Evolutionary conservation across 2,888 invertebrate genomes (phyloP).

Genomic region (Branchellion lobata): DNA sequence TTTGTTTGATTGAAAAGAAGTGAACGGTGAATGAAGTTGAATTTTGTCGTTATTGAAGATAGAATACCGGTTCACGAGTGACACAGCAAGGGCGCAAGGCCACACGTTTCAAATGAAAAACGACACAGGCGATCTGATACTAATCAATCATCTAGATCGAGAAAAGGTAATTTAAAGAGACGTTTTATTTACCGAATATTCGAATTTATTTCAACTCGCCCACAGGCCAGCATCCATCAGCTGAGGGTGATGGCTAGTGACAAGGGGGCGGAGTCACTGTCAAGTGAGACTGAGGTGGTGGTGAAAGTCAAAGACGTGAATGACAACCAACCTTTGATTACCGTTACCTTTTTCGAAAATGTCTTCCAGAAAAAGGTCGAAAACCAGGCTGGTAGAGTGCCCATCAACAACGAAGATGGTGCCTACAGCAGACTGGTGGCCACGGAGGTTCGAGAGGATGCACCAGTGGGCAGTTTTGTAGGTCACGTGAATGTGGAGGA

Average conservation of each 20-base stretch:
- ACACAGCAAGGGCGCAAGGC: constrained; percentile 18
- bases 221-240: constrained; percentile 39
- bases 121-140: constrained; percentile 18
- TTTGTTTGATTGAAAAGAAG: too few species aligned
- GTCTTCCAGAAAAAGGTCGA: constrained; percentile 1
- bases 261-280: constrained; percentile 48
- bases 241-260: constrained; percentile 48
- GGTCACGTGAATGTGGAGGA: constrained; percentile 49
- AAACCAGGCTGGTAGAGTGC: not conserved
- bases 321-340: constrained; percentile 50
- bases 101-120: constrained; percentile 15
- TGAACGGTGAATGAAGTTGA: not conserved
- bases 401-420: not conserved
- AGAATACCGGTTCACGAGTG: constrained; percentile 33
- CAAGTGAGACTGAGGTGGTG: constrained; percentile 49
- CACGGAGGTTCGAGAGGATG: constrained; percentile 49
- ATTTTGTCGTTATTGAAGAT: constrained; percentile 24
- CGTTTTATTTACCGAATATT: constrained; percentile 6
- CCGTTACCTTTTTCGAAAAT: constrained; percentile 48
- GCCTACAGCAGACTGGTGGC: constrained; percentile 26
- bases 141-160: constrained; percentile 32
- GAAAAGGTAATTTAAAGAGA: constrained; percentile 31
- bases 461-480: constrained; percentile 46
- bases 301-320: constrained; percentile 51
- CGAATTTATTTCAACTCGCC: not conserved